phyloP scores from a whole-genome alignment of 2,888 invertebrate genomes.

The Mongoloraphidia duomilia region DNA sequence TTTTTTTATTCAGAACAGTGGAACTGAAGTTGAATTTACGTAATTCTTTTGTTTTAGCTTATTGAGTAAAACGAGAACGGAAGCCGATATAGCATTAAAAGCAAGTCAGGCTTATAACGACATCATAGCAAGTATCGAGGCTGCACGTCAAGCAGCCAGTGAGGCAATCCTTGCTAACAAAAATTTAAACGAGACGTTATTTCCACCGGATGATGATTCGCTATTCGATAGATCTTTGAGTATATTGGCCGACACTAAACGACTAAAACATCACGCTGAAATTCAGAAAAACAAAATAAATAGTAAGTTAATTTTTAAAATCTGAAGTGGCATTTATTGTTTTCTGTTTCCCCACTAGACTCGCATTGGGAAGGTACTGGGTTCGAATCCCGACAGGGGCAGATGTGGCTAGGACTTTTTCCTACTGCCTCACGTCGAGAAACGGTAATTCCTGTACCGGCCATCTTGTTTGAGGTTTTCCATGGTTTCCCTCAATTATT shows the following conservation, averaged over 20 bases:
- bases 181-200: slow-evolving; percentile 8
- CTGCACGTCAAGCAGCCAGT: slow-evolving; percentile 45
- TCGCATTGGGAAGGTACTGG: too few relatives aligned
- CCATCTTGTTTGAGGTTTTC: too few relatives aligned
- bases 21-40: too few relatives aligned
- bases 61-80: slow-evolving; percentile 45
- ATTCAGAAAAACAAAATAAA: slow-evolving; percentile 34
- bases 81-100: slow-evolving; percentile 44
- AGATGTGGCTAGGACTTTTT: too few relatives aligned
- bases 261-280: slow-evolving; percentile 37
- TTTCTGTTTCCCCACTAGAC: too few relatives aligned
- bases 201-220: slow-evolving; percentile 31
- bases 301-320: slow-evolving; percentile 25
- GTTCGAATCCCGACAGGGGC: too few relatives aligned
- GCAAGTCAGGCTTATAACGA: slow-evolving; percentile 55
- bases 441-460: too few relatives aligned
- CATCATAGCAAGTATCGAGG: slow-evolving; percentile 55
- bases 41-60: slow-evolving; percentile 27
- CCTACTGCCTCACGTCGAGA: too few relatives aligned
- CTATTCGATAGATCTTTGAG: slow-evolving; percentile 35
- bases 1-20: too few relatives aligned
- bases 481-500: too few relatives aligned
- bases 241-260: slow-evolving; percentile 39
- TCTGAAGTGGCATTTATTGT: too few relatives aligned
- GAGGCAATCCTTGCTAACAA: slow-evolving; percentile 32